Evolutionary conservation across 2,888 invertebrate species (phyloP).

Genomic region (Apodemia duryi): DNA sequence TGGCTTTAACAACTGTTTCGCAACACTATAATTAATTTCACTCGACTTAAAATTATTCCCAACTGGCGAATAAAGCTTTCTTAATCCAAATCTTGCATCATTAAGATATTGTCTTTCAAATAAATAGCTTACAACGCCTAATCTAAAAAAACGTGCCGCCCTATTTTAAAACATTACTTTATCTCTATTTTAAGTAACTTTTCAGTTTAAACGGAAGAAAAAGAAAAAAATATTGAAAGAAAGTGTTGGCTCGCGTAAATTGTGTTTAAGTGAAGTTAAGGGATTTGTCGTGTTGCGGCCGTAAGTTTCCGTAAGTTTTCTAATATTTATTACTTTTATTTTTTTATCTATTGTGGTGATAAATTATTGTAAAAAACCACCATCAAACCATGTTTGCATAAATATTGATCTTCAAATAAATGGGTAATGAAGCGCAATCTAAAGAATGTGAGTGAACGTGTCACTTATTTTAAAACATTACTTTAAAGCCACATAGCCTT

Average conservation of each 20-base stretch:
- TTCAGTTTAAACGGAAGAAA: conserved; percentile 24
- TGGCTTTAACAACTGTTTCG: background rate
- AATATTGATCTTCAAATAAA: no score
- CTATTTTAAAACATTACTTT: conserved; percentile 19
- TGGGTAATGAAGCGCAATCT: no score
- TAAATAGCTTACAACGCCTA: background rate
- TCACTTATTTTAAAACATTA: no score
- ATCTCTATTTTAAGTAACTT: conserved; percentile 24
- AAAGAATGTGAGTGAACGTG: no score
- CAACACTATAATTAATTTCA: background rate
- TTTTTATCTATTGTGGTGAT: no score
- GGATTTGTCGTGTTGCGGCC: conserved; percentile 72
- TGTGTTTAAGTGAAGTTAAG: conserved; percentile 55
- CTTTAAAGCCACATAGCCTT: no score
- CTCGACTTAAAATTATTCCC: background rate
- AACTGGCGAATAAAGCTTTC: conserved; percentile 7
- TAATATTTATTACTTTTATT: conserved; percentile 41
- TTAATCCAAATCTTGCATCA: background rate
- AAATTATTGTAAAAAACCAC: no score
- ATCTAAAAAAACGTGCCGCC: background rate
- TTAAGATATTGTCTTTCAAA: conserved; percentile 14
- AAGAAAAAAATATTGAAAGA: conserved; percentile 34
- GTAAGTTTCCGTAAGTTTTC: conserved; percentile 55
- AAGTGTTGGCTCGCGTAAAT: conserved; percentile 39
- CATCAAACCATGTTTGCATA: no score